These are phyloP conservation scores for Numida meleagris DNA, from an alignment of 2,113 vertebrate genomes.

Conservation along the genomic window DNA sequence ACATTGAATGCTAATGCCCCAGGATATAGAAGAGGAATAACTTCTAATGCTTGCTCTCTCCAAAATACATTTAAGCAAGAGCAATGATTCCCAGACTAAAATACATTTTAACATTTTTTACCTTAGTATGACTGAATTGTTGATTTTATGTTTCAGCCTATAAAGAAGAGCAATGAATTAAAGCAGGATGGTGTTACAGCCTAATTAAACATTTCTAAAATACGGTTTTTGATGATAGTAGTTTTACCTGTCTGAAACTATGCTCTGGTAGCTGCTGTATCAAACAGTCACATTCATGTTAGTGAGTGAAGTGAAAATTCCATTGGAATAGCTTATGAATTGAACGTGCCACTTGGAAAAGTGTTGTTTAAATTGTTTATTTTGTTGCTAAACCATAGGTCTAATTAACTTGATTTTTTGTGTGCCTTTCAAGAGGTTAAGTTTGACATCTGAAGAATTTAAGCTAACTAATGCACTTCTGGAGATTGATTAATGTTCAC, in stretches of 20 bases:
- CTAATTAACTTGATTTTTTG: neutral
- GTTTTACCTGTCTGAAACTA: neutral
- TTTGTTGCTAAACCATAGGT: neutral
- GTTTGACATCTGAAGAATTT: neutral
- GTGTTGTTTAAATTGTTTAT: neutral
- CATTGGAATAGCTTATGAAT: neutral
- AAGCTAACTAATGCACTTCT: neutral
- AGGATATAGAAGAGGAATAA: neutral
- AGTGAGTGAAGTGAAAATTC: neutral
- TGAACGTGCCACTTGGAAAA: neutral
- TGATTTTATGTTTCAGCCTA: neutral
- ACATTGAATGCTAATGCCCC: neutral
- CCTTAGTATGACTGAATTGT: neutral
- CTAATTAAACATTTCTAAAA: conserved; percentile 12
- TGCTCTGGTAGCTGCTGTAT: neutral
- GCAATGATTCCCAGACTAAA: neutral
- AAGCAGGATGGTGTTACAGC: neutral
- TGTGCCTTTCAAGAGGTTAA: neutral
- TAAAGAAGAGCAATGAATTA: neutral
- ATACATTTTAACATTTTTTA: neutral
- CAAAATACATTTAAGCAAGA: neutral
- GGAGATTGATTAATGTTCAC: neutral
- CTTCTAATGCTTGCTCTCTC: neutral
- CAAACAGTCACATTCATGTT: neutral
- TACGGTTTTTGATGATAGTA: neutral